A percentile compares a stretch with the other conserved stretches of the same genome.
Conservation (phyloP, 2,888 invertebrate genomes). For the Cerceris ruficornis region DNA sequence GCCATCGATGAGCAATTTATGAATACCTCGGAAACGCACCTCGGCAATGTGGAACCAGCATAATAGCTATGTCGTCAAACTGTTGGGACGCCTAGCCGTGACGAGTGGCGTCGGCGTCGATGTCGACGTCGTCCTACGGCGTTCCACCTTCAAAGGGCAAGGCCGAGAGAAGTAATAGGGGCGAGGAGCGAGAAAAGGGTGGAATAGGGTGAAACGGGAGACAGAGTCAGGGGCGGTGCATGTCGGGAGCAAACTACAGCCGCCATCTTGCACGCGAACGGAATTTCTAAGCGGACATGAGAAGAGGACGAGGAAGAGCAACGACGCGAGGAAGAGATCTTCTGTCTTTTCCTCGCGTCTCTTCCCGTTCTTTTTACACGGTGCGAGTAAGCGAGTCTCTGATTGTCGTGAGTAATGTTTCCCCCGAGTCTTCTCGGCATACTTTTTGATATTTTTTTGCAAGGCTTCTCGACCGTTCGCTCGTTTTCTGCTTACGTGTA, state of each 20-base stretch:
- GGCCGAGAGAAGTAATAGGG: slow-evolving; percentile 45
- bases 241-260: slow-evolving; percentile 79
- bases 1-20: too few relatives aligned
- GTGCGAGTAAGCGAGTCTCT: too few relatives aligned
- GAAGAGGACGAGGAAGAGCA: slow-evolving; percentile 12
- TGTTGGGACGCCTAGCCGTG: slow-evolving; percentile 69
- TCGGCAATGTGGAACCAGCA: slow-evolving; percentile 33
- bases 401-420: too few relatives aligned
- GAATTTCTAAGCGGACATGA: slow-evolving; percentile 74
- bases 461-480: too few relatives aligned
- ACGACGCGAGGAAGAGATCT: background rate
- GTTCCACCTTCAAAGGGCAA: slow-evolving; percentile 50
- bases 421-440: too few relatives aligned
- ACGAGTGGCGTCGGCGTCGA: slow-evolving; percentile 47
- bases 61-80: slow-evolving; percentile 79
- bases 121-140: background rate
- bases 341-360: background rate
- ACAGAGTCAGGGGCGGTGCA: slow-evolving; percentile 73
- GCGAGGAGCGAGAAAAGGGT: slow-evolving; percentile 39
- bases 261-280: slow-evolving; percentile 81
- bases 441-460: too few relatives aligned
- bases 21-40: background rate
- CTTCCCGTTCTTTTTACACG: background rate
- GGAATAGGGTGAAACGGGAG: slow-evolving; percentile 54
- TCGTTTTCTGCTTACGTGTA: too few relatives aligned